Evolutionary conservation across 2,888 invertebrate species (phyloP).

Genomic region (Drosophila mayaguana): DNA sequence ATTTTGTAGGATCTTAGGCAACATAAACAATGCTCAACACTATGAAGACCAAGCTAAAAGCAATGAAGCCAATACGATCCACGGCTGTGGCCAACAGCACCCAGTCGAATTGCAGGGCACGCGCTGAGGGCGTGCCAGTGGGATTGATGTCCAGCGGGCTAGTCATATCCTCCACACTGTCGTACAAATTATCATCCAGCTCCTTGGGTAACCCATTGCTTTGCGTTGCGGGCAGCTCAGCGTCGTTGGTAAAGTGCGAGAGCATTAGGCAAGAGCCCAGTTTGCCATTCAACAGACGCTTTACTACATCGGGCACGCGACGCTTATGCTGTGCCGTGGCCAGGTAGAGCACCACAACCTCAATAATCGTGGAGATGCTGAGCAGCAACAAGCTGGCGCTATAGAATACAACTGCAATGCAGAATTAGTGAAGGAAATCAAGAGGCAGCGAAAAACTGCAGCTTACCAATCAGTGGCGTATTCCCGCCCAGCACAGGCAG

Average conservation of each 20-base stretch:
- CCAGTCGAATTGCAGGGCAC: slow-evolving; percentile 87
- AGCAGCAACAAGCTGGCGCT: slow-evolving; percentile 86
- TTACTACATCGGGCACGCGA: slow-evolving; percentile 85
- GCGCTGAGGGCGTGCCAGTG: slow-evolving; percentile 56
- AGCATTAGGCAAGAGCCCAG: slow-evolving; percentile 75
- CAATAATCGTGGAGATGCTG: slow-evolving; percentile 86
- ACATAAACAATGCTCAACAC: slow-evolving; percentile 81
- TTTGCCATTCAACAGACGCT: slow-evolving; percentile 79
- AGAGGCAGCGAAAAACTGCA: fast-evolving
- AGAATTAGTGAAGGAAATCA: not conserved
- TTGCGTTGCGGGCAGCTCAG: slow-evolving; percentile 56
- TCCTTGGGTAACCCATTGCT: slow-evolving; percentile 74
- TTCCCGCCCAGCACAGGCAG: slow-evolving; percentile 85
- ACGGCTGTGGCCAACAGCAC: slow-evolving; percentile 88
- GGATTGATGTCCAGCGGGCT: slow-evolving; percentile 69
- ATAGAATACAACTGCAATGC: slow-evolving; percentile 86
- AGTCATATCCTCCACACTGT: slow-evolving; percentile 50
- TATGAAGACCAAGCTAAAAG: slow-evolving; percentile 87
- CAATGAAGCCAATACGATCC: slow-evolving; percentile 87
- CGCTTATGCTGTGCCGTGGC: slow-evolving; percentile 85
- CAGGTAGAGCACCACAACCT: slow-evolving; percentile 86
- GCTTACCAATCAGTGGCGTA: slow-evolving; percentile 85
- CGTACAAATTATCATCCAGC: slow-evolving; percentile 73
- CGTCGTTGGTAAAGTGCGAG: slow-evolving; percentile 78
- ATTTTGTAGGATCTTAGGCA: slow-evolving; percentile 51